phyloP scores from a whole-genome alignment of 2,888 invertebrate genomes.

The Pterostichus niger region DNA sequence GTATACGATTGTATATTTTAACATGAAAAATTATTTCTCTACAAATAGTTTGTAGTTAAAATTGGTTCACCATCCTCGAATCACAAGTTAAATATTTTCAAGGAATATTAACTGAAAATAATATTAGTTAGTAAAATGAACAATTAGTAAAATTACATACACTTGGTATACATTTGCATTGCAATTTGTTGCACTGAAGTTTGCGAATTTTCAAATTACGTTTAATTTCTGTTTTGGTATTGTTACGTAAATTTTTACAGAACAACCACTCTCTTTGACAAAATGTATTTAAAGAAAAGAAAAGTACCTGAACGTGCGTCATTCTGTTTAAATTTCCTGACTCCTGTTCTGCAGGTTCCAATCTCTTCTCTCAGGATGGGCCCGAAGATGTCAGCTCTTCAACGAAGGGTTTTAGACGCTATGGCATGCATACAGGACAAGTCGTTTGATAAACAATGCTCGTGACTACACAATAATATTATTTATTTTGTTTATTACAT shows the following conservation, averaged over 20 bases:
- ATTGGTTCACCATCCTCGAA: conserved; percentile 5
- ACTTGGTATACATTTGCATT: conserved; percentile 60
- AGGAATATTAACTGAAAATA: conserved; percentile 36
- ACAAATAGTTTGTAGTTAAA: conserved; percentile 8
- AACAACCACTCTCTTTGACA: too few relatives aligned
- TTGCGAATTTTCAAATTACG: conserved; percentile 55
- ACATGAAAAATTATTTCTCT: conserved; percentile 18
- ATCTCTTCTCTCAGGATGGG: too few relatives aligned
- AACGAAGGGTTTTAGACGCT: too few relatives aligned
- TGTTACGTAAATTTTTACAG: background rate
- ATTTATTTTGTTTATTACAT: conserved; percentile 64
- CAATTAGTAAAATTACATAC: conserved; percentile 39
- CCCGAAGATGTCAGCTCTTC: too few relatives aligned
- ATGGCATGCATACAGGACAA: too few relatives aligned
- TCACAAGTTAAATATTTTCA: conserved; percentile 5
- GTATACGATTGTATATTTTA: conserved; percentile 47
- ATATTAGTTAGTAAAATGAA: conserved; percentile 50
- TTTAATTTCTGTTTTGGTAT: background rate
- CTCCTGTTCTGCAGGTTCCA: too few relatives aligned
- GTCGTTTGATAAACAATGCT: background rate
- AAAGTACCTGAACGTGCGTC: too few relatives aligned
- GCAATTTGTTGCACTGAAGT: conserved; percentile 59
- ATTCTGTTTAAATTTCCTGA: too few relatives aligned
- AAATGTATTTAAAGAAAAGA: too few relatives aligned
- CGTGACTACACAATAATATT: conserved; percentile 37